Base-by-base conservation (phyloP, 2,888 invertebrate genomes). In the Carterocephalus palaemon region DNA sequence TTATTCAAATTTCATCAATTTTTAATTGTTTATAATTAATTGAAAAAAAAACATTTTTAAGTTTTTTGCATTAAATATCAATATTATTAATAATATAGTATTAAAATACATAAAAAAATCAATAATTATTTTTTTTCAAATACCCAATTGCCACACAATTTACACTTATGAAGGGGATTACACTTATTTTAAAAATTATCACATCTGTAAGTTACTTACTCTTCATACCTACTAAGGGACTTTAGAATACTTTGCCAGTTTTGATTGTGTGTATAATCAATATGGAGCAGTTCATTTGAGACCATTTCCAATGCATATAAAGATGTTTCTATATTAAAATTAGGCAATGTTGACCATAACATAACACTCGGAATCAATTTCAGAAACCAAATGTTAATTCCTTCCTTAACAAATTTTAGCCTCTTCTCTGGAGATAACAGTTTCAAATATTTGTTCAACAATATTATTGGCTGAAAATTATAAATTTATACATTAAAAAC, bases 281-380 rank as follows among this genome's bases (percentile, higher is more conserved):
- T 43, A 13, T 63, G 43, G 3, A 78, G 55, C 2, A 90, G 60
- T 4, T 75, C 76, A 7, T 82, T 72, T 9, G 77, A 60, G 36
- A 88, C 67, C 37, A 77, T 49, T 54, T 89, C 88, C 19, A 89
- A 46, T 4, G 80, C 63, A 24, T 76, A 67, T 47, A 67, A 61
- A 49, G 51, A 48, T 17, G 23, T 51, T 36, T 45, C 29, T 16
- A 46, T 53, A 17, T 49, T 31, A 10, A 17, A 29, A 10, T 50
- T 41, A 7, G 19, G 37, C 4, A 23, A 39, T 4, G 36, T 39
- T 16, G 51, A 12, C 12, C 50, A 42, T 9, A 19, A 17, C 51
- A 89, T 78, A 42, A 83, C 61, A 9, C 73, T 57, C 0, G 89
- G 88, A 38, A 90, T 54, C 4, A 89, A 58, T 49, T 75, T 80